Base-by-base conservation (phyloP, 2,797 vertebrate species). In the Gambelia wislizenii region DNA sequence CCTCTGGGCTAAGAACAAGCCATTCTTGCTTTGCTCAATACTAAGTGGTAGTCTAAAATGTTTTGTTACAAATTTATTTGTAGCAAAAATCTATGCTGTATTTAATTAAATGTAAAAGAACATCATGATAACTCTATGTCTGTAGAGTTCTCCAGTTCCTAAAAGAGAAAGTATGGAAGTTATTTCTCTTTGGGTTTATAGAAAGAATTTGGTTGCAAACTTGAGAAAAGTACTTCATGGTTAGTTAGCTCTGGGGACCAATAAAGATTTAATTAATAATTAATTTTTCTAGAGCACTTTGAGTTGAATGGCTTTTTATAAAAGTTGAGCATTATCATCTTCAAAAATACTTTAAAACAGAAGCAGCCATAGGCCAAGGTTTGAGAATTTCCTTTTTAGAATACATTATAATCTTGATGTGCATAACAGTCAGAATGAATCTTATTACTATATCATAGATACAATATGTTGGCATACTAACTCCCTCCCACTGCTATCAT, bases 211-310 rank as follows among this genome's bases (percentile, higher is more conserved):
- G 27, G 27, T 54, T 67, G 4, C 79, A 52, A 92, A 42, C 13
- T 86, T 67, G 30, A 4, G 9, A 8, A 77, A 18, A 42, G 83
- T 16, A 42, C 10, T 56, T 42, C 70, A 56, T 22, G 36, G 54
- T 49, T 86, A 25, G 9, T 69, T 84, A 8, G 52, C 20, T 20
- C 78, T 16, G 10, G 54, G 27, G 77, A 83, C 33, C 56, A 36
- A 27, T 86, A 69, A 47, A 25, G 7, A 42, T 88, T 89, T 52
- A 33, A 13, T 89, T 89, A 67, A 89, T 89, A 84, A 69, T 49
- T 87, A 80, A 82, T 36, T 14, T 70, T 92, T 88, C 72, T 78
- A 86, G 79, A 44, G 25, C 27, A 69, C 47, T 79, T 76, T 72
- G 61, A 88, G 39, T 18, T 85, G 1, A 30, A 18, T n/a, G 69